phyloP scores from a whole-genome alignment of 2,797 vertebrate species.

The Lophius americanus region DNA sequence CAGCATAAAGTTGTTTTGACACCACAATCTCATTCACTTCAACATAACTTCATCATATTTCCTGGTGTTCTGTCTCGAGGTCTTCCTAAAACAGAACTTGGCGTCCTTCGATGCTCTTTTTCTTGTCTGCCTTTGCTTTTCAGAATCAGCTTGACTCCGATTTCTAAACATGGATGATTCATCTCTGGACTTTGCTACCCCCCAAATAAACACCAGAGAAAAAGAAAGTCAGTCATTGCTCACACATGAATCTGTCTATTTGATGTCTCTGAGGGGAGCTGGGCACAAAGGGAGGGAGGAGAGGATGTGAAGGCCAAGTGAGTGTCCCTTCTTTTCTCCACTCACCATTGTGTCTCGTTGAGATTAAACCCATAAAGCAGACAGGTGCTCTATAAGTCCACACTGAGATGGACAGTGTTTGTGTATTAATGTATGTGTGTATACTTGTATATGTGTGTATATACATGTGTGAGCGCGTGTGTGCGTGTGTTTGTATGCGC shows the following conservation, averaged over 20 bases:
- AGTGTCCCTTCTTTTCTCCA: slow-evolving; percentile 37
- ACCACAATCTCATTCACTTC: background rate
- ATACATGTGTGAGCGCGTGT: slow-evolving; percentile 6
- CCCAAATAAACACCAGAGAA: background rate
- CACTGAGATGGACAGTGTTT: slow-evolving; percentile 42
- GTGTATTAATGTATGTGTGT: slow-evolving; percentile 25
- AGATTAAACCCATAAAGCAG: slow-evolving; percentile 81
- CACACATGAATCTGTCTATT: slow-evolving; percentile 43
- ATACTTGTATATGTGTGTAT: slow-evolving; percentile 15
- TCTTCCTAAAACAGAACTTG: slow-evolving; percentile 22
- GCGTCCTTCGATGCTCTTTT: slow-evolving; percentile 5
- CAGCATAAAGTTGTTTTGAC: background rate
- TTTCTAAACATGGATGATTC: slow-evolving; percentile 24
- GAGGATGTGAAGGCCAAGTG: slow-evolving; percentile 50
- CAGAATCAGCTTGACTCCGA: slow-evolving; percentile 8
- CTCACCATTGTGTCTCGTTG: slow-evolving; percentile 37
- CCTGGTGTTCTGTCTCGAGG: slow-evolving; percentile 4
- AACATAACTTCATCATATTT: background rate
- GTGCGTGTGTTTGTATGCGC: slow-evolving; percentile 25
- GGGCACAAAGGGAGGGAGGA: slow-evolving; percentile 18
- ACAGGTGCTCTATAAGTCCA: slow-evolving; percentile 50
- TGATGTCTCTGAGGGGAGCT: slow-evolving; percentile 39
- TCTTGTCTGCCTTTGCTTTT: slow-evolving; percentile 3
- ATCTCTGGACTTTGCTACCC: slow-evolving; percentile 22
- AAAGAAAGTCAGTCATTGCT: slow-evolving; percentile 20